phyloP scores from a whole-genome alignment of 37 sponge, comb jelly and placozoan genomes.

The Aplysina aerophoba region DNA sequence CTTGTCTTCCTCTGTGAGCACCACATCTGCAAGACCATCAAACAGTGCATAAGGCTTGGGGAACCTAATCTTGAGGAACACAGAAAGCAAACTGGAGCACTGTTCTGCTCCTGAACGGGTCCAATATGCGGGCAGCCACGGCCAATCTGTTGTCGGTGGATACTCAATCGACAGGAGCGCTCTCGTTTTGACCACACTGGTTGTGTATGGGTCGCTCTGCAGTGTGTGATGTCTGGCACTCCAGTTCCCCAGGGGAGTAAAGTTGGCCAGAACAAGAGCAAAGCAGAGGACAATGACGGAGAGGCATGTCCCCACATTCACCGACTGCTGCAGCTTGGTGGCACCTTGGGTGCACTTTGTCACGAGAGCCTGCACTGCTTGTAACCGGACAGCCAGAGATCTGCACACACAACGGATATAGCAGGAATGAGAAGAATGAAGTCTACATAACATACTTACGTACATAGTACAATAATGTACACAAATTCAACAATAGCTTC shows the following conservation, averaged over 20 bases:
- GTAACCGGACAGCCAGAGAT: neutral
- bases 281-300: conserved; percentile 15
- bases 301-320: conserved; percentile 17
- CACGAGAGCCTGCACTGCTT: neutral
- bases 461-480: too few relatives aligned
- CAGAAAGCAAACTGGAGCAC: conserved; percentile 17
- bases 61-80: neutral
- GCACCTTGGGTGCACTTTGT: conserved; percentile 21
- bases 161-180: conserved; percentile 13
- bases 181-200: neutral
- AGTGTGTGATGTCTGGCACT: neutral
- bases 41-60: conserved; percentile 8
- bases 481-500: too few relatives aligned
- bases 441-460: too few relatives aligned
- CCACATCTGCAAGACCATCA: neutral
- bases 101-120: neutral
- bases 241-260: neutral
- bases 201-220: neutral
- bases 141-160: neutral
- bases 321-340: conserved; percentile 15
- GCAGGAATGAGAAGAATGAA: too few relatives aligned
- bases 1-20: neutral
- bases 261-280: conserved; percentile 24
- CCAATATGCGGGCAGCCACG: conserved; percentile 1
- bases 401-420: neutral